A percentile compares a stretch with the other conserved stretches of the same genome.
Evolutionary conservation across 2,113 vertebrate genomes (phyloP).

Genomic region (Plecturocebus donacophilus): DNA sequence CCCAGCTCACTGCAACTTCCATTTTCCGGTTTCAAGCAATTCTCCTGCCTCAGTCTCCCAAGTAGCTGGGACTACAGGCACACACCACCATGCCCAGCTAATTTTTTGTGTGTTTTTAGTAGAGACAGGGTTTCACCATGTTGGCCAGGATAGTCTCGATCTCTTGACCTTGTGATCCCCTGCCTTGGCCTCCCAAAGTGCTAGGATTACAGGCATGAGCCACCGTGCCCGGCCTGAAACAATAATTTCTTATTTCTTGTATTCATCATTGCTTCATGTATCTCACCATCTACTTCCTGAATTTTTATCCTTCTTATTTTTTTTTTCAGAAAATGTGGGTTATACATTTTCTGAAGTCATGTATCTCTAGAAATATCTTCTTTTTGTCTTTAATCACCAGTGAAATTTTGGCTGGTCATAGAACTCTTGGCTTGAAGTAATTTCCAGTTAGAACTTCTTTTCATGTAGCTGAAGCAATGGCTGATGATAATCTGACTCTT

Average conservation of each 20-base stretch:
- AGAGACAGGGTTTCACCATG: too few species aligned
- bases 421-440: conserved; percentile 23
- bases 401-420: background rate
- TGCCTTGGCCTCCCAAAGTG: too few species aligned
- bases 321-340: background rate
- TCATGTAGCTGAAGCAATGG: background rate
- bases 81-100: too few species aligned
- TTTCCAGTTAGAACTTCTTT: conserved; percentile 32
- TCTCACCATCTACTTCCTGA: background rate
- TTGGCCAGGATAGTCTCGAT: too few species aligned
- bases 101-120: too few species aligned
- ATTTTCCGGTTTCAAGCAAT: too few species aligned
- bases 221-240: too few species aligned
- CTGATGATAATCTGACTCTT: background rate
- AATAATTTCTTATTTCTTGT: background rate
- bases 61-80: too few species aligned
- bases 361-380: background rate
- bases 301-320: background rate
- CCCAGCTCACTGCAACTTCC: too few species aligned
- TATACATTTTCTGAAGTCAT: background rate
- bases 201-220: too few species aligned
- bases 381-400: background rate
- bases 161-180: too few species aligned
- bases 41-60: too few species aligned
- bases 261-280: background rate